Evolutionary conservation across 2,888 invertebrate species (phyloP), one percentile per base, ranked within the genome.

Genomic region (Chymomyza amoena): DNA sequence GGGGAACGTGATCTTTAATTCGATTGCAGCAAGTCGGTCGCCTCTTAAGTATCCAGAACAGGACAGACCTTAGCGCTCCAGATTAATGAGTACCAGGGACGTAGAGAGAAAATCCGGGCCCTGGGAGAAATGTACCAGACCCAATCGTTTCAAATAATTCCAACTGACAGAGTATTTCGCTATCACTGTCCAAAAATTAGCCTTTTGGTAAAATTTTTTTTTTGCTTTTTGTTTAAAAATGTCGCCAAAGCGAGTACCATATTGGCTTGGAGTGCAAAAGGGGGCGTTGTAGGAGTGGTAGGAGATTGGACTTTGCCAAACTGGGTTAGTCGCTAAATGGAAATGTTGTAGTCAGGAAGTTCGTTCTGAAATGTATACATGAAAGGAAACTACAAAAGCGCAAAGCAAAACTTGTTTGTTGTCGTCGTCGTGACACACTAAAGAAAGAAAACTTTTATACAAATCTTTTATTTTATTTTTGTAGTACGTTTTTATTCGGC

Each of bases 281-380:
- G 68, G 4, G 25, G 2, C 6, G 5, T 6, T 2, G 9, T n/a
- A n/a, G n/a, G n/a, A n/a, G n/a, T n/a, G 50, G 20, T 4, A 32
- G 18, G 18, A 16, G 54, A 13, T 13, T 13, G 39, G 3, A 45
- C 39, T 45, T 45, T 13, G 69, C 64, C 64, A 78, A 83, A 87
- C 82, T 83, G 76, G 82, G 85, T 83, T 83, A 83, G 56, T 66
- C 54, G 82, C 80, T 78, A 83, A 84, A 83, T 83, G 83, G 77
- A 85, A 81, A 81, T 82, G 87, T 78, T 83, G 82, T 80, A 73
- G 73, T 45, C 84, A 84, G 84, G 84, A 82, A 84, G 87, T 84
- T 75, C 70, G 66, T 69, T 63, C 66, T 70, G 75, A 78, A 78
- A 78, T 69, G 79, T 79, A 70, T 70, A 79, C 68, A 76, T 71